A percentile compares a stretch with the other conserved stretches of the same genome.
Conservation (phyloP, 2,113 vertebrate species). For the Halichoeres trimaculatus region DNA sequence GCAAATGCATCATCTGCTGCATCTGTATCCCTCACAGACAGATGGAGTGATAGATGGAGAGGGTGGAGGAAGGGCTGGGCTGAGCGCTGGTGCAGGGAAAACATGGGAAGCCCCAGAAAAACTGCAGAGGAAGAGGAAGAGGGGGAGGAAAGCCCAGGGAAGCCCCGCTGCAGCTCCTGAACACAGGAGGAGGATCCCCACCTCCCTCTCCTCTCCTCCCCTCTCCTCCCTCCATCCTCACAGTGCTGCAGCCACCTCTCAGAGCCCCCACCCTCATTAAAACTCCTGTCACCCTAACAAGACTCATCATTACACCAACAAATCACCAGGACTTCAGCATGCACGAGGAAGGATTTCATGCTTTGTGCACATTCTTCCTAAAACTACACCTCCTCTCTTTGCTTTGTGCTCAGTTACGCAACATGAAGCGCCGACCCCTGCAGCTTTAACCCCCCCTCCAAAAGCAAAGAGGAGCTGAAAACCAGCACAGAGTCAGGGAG, state of each 20-base stretch:
- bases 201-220: neutral
- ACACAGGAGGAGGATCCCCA: conserved; percentile 56
- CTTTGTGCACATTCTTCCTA: no score
- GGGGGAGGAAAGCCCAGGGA: conserved; percentile 56
- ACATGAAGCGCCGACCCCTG: neutral
- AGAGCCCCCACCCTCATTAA: neutral
- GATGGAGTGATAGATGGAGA: neutral
- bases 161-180: conserved; percentile 55
- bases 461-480: neutral
- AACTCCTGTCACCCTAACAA: conserved; percentile 4
- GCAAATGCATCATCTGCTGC: neutral
- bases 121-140: conserved; percentile 37
- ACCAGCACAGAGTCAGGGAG: neutral
- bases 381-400: no score
- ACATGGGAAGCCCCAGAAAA: conserved; percentile 64
- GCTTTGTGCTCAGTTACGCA: conserved; percentile 12
- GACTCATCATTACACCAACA: neutral
- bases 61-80: conserved; percentile 29
- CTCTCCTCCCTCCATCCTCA: conserved; percentile 1
- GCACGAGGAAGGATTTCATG: no score
- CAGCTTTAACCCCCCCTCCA: neutral
- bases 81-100: conserved; percentile 41
- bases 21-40: conserved; percentile 5
- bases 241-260: conserved; percentile 40
- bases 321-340: no score